Percentiles rank a stretch among this genome's conserved stretches.
These are phyloP conservation scores for Phorcus lineatus DNA, from an alignment of 2,888 invertebrate species.

Conservation along the genomic window DNA sequence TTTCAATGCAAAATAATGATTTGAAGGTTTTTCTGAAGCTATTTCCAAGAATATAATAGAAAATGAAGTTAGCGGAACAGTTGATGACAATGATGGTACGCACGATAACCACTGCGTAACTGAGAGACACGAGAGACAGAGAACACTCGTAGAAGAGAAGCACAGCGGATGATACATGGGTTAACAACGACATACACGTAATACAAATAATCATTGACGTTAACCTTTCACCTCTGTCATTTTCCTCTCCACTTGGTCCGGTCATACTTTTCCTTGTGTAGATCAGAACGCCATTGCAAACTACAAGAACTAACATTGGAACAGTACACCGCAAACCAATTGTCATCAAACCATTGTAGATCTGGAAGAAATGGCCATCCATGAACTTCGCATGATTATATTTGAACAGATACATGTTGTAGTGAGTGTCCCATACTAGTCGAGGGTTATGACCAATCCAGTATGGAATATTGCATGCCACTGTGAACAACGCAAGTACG, in stretches of 20 bases:
- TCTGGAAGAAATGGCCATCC: background rate
- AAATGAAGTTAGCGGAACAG: background rate
- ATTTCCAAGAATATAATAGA: background rate
- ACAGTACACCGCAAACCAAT: background rate
- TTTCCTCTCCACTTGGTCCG: background rate
- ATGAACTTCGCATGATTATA: background rate
- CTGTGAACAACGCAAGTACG: background rate
- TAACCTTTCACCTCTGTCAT: background rate
- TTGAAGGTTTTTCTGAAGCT: background rate
- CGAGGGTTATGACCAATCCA: background rate
- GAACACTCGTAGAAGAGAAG: background rate
- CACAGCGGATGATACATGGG: background rate
- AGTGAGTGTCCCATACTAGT: background rate
- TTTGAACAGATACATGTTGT: background rate
- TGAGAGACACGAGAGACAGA: too few species aligned
- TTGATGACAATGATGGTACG: background rate
- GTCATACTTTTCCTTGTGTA: background rate
- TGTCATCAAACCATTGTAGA: background rate
- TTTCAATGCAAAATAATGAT: background rate
- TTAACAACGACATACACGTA: background rate
- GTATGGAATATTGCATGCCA: background rate
- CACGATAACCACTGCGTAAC: too few species aligned
- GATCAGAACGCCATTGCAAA: background rate
- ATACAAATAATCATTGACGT: background rate
- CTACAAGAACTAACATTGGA: background rate